A percentile compares a stretch with the other conserved stretches of the same genome.
These are phyloP conservation scores for Lordiphosa stackelbergi DNA, from an alignment of 1,140 invertebrate species.

Conservation along the genomic window DNA sequence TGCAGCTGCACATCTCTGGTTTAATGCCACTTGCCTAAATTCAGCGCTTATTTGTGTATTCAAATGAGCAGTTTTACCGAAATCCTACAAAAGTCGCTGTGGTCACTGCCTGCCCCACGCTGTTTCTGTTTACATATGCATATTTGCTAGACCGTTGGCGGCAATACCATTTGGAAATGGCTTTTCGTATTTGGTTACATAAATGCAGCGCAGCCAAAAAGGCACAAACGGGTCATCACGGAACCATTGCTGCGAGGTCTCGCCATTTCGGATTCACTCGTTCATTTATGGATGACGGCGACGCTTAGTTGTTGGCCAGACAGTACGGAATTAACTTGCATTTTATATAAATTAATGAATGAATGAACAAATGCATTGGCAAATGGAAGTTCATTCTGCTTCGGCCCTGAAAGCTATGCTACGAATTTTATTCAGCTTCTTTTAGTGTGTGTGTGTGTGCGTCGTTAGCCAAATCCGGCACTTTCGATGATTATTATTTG, in stretches of 20 bases:
- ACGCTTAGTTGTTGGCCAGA: conserved; percentile 64
- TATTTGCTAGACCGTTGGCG: conserved; percentile 48
- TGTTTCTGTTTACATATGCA: conserved; percentile 72
- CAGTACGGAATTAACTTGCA: conserved; percentile 76
- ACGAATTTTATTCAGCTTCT: conserved; percentile 32
- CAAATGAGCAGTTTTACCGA: conserved; percentile 73
- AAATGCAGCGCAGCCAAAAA: conserved; percentile 36
- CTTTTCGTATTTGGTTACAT: conserved; percentile 61
- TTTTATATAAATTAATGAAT: conserved; percentile 77
- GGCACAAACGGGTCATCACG: conserved; percentile 1
- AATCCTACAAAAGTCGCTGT: conserved; percentile 48
- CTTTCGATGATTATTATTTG: conserved; percentile 74
- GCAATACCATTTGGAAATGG: conserved; percentile 60
- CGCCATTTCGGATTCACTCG: conserved; percentile 41
- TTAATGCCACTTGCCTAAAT: conserved; percentile 48
- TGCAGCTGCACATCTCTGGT: conserved; percentile 22
- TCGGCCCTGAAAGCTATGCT: conserved; percentile 51
- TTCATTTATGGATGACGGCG: conserved; percentile 71
- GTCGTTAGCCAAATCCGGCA: conserved; percentile 53
- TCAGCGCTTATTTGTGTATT: conserved; percentile 65
- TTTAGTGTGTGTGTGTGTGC: conserved; percentile 17
- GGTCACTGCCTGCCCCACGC: conserved; percentile 25
- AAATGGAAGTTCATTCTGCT: conserved; percentile 66
- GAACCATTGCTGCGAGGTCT: conserved; percentile 10
- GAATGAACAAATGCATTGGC: conserved; percentile 54